Conservation (phyloP, 1,140 invertebrate genomes). For the Diabrotica undecimpunctata region DNA sequence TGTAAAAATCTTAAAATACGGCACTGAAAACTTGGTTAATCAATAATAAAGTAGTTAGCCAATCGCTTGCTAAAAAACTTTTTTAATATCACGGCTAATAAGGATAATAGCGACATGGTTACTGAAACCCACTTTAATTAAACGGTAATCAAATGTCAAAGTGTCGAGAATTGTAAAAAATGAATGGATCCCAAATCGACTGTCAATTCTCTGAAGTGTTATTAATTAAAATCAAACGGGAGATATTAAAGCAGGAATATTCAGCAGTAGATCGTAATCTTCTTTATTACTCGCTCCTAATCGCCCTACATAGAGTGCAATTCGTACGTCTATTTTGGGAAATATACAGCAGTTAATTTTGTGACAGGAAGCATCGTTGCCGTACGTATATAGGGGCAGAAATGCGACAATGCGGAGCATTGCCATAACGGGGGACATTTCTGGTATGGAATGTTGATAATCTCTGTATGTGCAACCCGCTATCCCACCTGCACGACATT, state of each 20-base stretch:
- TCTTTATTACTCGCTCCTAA: conserved; percentile 2
- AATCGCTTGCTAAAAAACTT: too few species aligned
- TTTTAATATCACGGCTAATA: too few species aligned
- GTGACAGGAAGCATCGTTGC: background rate
- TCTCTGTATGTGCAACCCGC: conserved; percentile 25
- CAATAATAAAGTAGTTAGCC: too few species aligned
- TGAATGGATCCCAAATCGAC: background rate
- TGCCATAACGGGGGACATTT: conserved; percentile 33
- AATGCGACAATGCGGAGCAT: conserved; percentile 26
- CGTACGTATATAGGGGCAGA: conserved; percentile 1
- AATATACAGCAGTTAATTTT: conserved; percentile 3
- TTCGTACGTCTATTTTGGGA: background rate
- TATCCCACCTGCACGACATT: conserved; percentile 31
- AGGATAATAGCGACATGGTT: too few species aligned
- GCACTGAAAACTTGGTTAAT: too few species aligned
- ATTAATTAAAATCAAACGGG: background rate
- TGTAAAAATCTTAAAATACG: too few species aligned
- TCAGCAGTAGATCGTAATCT: background rate
- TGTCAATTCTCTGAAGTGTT: background rate
- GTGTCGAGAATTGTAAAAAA: too few species aligned
- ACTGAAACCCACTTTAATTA: too few species aligned
- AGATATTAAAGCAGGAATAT: background rate
- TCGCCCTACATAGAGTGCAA: background rate
- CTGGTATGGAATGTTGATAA: conserved; percentile 39
- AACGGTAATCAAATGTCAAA: too few species aligned